Evolutionary conservation across 2,797 vertebrate species (phyloP).

Genomic region (Lophura swinhoii): DNA sequence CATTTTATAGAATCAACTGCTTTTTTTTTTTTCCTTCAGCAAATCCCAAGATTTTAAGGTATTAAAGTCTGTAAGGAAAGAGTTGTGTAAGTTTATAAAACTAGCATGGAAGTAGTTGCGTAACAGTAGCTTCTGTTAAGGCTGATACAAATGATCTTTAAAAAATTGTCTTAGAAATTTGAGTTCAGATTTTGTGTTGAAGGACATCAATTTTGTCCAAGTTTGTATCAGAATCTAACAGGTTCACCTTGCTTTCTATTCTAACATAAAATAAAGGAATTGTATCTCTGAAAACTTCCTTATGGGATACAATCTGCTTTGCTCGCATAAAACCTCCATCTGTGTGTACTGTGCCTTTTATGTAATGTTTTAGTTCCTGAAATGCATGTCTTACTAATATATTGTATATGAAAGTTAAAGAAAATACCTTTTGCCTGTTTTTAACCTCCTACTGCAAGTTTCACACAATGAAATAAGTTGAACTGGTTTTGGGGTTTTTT

Average conservation of each 20-base stretch:
- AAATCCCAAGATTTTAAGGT: not conserved
- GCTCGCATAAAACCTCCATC: not conserved
- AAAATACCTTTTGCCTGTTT: not conserved
- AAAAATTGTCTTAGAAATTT: not conserved
- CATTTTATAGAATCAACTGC: not conserved
- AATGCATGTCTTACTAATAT: not conserved
- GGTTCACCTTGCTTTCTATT: not conserved
- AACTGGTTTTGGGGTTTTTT: not conserved
- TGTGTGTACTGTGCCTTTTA: rapidly evolving
- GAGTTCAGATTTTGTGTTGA: not conserved
- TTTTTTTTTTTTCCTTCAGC: not conserved
- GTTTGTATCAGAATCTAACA: not conserved
- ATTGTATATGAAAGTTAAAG: not conserved
- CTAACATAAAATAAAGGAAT: not conserved
- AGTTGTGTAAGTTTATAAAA: not conserved
- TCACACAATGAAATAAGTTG: not conserved
- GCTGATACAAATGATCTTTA: not conserved
- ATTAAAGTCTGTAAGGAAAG: not conserved
- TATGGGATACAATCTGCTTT: not conserved
- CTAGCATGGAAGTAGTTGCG: not conserved
- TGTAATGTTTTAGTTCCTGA: not conserved
- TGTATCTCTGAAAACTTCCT: not conserved
- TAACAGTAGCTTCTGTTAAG: not conserved
- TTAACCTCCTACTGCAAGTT: not conserved
- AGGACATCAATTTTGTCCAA: not conserved